Base-by-base conservation (phyloP, 2,797 vertebrate genomes). In the Peromyscus aztecus region DNA sequence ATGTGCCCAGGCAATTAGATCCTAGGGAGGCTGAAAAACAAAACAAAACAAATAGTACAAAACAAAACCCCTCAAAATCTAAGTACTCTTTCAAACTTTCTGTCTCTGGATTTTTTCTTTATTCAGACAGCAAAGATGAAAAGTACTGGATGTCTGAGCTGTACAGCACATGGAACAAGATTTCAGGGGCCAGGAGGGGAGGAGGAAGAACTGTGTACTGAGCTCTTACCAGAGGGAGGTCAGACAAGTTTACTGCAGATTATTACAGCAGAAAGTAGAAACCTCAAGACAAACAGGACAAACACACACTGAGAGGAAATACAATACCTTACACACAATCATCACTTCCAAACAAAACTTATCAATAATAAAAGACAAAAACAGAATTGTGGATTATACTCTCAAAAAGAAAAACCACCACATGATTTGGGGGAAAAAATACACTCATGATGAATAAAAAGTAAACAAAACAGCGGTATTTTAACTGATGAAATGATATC, bases 281-380 rank as follows among this genome's bases (percentile, higher is more conserved):
- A 12, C 16, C 27, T 61, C n/a, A 82, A 57, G 27, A 76, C 94
- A 75, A 83, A 76, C 31, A n/a, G 31, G 76, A 78, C 76, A 52
- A 34, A 80, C 52, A 34, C 10, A 34, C 13, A n/a, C 4, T 21
- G 17, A 55, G 49, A 55, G 16, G 46, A n/a, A 80, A n/a, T 80
- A 63, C 27, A 95, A 55, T 77, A 27, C 43, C 71, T 59, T 78
- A 21, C 27, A 43, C 17, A 67, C 5, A 55, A 81, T 71, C 13
- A 91, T 34, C 59, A 19, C 8, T 69, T 89, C 55, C 63, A 84
- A 91, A 27, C 11, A 75, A 88, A 95, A 86, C 61, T 92, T 71
- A 55, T 29, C 61, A 77, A 14, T 61, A 11, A 10, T 71, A 46
- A 88, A 78, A 19, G 57, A 82, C 61, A 52, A 80, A 34, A 69